Percentiles rank a stretch among this genome's conserved stretches.
Evolutionary conservation across 2,113 vertebrate species (phyloP).

Genomic region (Suncus etruscus): DNA sequence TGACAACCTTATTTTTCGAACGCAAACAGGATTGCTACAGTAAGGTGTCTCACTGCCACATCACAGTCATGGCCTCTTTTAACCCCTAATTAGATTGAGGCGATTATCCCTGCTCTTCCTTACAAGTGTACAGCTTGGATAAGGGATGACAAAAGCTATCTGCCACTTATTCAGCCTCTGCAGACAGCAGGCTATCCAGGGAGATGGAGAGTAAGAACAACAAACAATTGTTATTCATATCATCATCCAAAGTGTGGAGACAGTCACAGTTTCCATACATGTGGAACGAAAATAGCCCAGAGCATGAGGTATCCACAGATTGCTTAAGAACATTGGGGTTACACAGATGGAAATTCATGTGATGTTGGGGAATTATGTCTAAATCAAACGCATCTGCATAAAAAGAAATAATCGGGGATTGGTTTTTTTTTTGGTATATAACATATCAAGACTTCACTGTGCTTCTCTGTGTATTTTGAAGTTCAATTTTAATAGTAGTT

Average conservation of each 20-base stretch:
- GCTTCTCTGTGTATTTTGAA: conserved; percentile 74
- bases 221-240: conserved; percentile 94
- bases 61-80: conserved; percentile 98
- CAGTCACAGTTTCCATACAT: conserved; percentile 88
- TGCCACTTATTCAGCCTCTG: conserved; percentile 91
- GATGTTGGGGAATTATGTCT: conserved; percentile 88
- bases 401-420: conserved; percentile 82
- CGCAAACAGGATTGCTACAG: conserved; percentile 98
- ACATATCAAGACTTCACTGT: conserved; percentile 73
- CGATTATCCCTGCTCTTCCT: conserved; percentile 99
- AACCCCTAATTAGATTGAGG: conserved; percentile 99
- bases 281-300: conserved; percentile 89
- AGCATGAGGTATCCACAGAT: conserved; percentile 91
- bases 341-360: conserved; percentile 90
- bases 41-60: conserved; percentile 95
- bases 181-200: conserved; percentile 92
- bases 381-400: conserved; percentile 85
- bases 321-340: conserved; percentile 88
- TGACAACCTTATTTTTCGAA: conserved; percentile 99
- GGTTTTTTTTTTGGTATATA: conserved; percentile 68
- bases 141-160: conserved; percentile 97
- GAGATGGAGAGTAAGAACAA: conserved; percentile 89
- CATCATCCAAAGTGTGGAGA: conserved; percentile 89
- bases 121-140: conserved; percentile 99
- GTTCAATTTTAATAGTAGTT: conserved; percentile 73